These are phyloP conservation scores for Ivindomyrus marchei DNA, from an alignment of 2,113 vertebrate species.

Conservation along the genomic window DNA sequence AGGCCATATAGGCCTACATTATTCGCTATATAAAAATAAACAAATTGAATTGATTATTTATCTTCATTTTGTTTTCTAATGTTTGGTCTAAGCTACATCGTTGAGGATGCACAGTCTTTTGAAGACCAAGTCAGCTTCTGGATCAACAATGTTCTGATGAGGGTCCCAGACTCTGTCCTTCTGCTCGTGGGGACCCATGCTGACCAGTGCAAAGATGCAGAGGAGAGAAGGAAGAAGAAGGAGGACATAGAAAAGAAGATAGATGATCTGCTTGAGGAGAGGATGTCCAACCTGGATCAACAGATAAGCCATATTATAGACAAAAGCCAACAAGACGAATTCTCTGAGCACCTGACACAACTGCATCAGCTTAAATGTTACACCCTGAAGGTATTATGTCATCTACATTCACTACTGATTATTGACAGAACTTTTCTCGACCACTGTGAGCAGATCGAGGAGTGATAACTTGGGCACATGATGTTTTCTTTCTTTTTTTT, in stretches of 20 bases:
- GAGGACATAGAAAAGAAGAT: constrained; percentile 45
- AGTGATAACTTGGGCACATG: neutral
- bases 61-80: neutral
- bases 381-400: constrained; percentile 32
- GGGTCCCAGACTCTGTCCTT: constrained; percentile 54
- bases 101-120: constrained; percentile 36
- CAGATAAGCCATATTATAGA: constrained; percentile 44
- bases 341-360: constrained; percentile 46
- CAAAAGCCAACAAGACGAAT: constrained; percentile 39
- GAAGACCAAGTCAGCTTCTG: constrained; percentile 56
- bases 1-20: neutral
- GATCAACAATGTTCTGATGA: constrained; percentile 59
- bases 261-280: constrained; percentile 35
- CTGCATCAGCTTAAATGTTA: constrained; percentile 47
- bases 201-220: constrained; percentile 44
- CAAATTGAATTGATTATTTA: neutral
- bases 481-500: neutral
- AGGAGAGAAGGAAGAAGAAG: constrained; percentile 50
- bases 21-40: neutral
- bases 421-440: neutral
- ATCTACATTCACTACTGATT: neutral
- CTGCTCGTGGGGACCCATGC: constrained; percentile 55
- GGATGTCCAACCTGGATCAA: constrained; percentile 40
- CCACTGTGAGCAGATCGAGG: neutral
- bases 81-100: constrained; percentile 47